These are phyloP conservation scores for Oscheius sp. DNA, from an alignment of 1,140 invertebrate genomes.

Conservation along the genomic window DNA sequence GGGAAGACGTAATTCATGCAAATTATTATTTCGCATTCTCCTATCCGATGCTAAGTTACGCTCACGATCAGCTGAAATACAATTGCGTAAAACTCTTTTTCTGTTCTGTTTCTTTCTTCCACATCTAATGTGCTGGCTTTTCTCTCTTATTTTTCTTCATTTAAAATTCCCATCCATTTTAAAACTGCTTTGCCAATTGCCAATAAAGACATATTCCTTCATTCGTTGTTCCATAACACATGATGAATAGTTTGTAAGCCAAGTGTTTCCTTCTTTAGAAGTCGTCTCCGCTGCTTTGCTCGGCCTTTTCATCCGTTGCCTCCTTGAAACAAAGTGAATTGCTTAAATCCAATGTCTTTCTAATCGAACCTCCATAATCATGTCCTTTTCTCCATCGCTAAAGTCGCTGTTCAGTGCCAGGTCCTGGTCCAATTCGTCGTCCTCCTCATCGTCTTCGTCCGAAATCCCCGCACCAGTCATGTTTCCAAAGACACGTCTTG, in stretches of 20 bases:
- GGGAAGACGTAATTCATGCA: too few species aligned
- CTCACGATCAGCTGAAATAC: too few species aligned
- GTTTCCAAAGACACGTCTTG: constrained; percentile 41
- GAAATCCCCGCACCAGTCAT: constrained; percentile 39
- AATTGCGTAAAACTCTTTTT: not conserved
- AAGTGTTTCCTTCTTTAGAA: too few species aligned
- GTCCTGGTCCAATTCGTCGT: not conserved
- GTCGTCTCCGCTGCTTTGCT: constrained; percentile 32
- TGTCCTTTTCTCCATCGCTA: constrained; percentile 1
- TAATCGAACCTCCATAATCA: not conserved
- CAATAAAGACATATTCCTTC: too few species aligned
- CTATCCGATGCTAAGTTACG: too few species aligned
- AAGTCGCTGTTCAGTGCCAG: not conserved
- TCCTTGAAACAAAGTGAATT: not conserved
- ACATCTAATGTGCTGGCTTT: too few species aligned
- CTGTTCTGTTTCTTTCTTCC: not conserved
- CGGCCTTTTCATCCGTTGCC: constrained; percentile 9
- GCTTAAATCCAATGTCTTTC: not conserved
- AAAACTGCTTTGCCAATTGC: too few species aligned
- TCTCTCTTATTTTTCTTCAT: too few species aligned
- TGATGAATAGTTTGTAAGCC: too few species aligned
- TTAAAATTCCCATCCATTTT: too few species aligned
- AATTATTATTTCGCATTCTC: too few species aligned
- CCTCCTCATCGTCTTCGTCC: constrained; percentile 39
- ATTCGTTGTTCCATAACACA: too few species aligned